Conservation (phyloP, 2,888 invertebrate species). For the Xylophagus ater region DNA sequence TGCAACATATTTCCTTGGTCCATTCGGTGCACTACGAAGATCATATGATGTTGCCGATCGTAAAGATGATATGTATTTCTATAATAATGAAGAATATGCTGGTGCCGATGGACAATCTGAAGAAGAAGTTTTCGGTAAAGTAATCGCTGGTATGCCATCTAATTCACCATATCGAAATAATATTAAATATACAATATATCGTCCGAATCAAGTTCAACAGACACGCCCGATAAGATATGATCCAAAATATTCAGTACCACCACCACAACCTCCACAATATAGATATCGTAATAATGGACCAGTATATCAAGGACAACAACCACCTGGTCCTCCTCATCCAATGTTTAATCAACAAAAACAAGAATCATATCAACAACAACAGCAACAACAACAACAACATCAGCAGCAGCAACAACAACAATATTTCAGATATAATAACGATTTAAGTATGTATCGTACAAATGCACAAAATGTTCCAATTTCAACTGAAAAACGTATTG, state of each 20-base stretch:
- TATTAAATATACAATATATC: conserved; percentile 30
- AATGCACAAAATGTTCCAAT: not conserved
- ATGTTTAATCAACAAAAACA: conserved; percentile 9
- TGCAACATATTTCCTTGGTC: conserved; percentile 60
- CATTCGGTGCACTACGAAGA: conserved; percentile 55
- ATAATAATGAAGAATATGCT: conserved; percentile 56
- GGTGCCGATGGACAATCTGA: conserved; percentile 58
- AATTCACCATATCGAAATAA: conserved; percentile 40
- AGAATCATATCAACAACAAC: conserved; percentile 5
- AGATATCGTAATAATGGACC: conserved; percentile 7
- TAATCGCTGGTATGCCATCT: conserved; percentile 57
- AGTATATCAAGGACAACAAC: conserved; percentile 8
- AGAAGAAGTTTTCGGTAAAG: conserved; percentile 65
- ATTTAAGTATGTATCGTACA: conserved; percentile 2
- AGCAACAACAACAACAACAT: conserved; percentile 5
- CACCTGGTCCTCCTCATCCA: no score
- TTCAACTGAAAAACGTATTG: not conserved
- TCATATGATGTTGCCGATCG: conserved; percentile 52
- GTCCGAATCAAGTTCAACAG: conserved; percentile 9
- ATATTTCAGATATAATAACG: conserved; percentile 8
- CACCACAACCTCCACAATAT: conserved; percentile 7
- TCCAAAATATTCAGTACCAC: conserved; percentile 33
- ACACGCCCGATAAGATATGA: conserved; percentile 34
- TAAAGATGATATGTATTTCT: conserved; percentile 53
- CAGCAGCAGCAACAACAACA: conserved; percentile 9